Evolutionary conservation across 2,113 vertebrate genomes (phyloP).

Genomic region (Chionodraco myersi): DNA sequence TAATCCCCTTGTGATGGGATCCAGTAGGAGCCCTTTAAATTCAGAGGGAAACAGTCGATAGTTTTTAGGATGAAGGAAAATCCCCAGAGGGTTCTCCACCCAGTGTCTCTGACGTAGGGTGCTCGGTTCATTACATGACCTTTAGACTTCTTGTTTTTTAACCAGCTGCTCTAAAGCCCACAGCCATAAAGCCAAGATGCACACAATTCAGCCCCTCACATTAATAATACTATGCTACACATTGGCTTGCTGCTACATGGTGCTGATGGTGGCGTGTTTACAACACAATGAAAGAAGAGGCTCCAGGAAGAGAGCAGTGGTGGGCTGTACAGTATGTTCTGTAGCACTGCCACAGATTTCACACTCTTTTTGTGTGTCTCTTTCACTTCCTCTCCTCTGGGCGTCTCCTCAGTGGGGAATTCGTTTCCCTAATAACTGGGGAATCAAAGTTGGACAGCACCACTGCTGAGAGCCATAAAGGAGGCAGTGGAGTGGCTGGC

Average conservation of each 20-base stretch:
- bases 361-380: conserved; percentile 76
- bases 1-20: conserved; percentile 76
- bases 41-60: conserved; percentile 63
- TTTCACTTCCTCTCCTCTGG: conserved; percentile 75
- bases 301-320: conserved; percentile 68
- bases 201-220: not conserved
- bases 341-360: conserved; percentile 74
- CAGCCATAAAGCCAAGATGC: conserved; percentile 7
- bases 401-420: conserved; percentile 73
- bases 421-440: conserved; percentile 77
- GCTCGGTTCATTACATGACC: conserved; percentile 38
- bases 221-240: not conserved
- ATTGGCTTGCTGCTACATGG: conserved; percentile 9
- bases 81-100: conserved; percentile 48
- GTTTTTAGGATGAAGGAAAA: conserved; percentile 73
- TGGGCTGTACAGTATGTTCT: conserved; percentile 68
- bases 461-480: conserved; percentile 77
- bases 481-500: conserved; percentile 72
- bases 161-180: conserved; percentile 17
- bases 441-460: conserved; percentile 81
- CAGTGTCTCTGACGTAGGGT: conserved; percentile 35
- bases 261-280: conserved; percentile 29
- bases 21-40: conserved; percentile 74
- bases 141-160: conserved; percentile 31
- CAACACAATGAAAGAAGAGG: conserved; percentile 64